Evolutionary conservation across 2,888 invertebrate genomes (phyloP).

Genomic region (Agrochola macilenta): DNA sequence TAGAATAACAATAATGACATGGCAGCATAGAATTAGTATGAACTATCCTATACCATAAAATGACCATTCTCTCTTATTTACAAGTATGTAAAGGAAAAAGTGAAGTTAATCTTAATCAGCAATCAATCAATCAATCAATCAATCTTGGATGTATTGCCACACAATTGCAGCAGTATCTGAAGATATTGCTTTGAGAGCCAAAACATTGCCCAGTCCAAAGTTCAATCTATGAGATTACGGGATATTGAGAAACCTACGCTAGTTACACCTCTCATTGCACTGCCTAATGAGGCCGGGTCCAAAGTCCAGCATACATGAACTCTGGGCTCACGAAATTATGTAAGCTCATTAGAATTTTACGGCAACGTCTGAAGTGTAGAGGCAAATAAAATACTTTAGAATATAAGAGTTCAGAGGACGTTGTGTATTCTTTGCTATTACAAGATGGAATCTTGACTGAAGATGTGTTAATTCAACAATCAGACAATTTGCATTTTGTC

Average conservation of each 20-base stretch:
- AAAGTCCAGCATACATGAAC: constrained; percentile 21
- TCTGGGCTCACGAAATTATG: constrained; percentile 2
- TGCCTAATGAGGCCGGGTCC: not conserved
- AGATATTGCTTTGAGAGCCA: not conserved
- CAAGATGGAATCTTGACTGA: constrained; percentile 9
- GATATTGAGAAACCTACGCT: constrained; percentile 3
- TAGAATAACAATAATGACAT: no score
- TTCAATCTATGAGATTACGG: not conserved
- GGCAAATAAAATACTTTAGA: constrained; percentile 13
- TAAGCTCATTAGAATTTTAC: constrained; percentile 1
- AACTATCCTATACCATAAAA: no score
- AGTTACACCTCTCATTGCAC: not conserved
- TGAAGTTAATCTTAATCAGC: no score
- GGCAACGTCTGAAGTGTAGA: constrained; percentile 15
- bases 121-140: no score
- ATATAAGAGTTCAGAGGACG: not conserved
- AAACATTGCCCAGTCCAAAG: constrained; percentile 9
- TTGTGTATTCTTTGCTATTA: not conserved
- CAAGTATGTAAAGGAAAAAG: no score
- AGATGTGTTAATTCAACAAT: not conserved
- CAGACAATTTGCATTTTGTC: not conserved
- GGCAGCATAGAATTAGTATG: no score
- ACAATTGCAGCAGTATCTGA: not conserved
- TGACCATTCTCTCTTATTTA: no score
- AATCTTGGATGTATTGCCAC: not conserved